Base-by-base conservation (phyloP, 2,888 invertebrate species). In the Lepidocyrtinus sp. region DNA sequence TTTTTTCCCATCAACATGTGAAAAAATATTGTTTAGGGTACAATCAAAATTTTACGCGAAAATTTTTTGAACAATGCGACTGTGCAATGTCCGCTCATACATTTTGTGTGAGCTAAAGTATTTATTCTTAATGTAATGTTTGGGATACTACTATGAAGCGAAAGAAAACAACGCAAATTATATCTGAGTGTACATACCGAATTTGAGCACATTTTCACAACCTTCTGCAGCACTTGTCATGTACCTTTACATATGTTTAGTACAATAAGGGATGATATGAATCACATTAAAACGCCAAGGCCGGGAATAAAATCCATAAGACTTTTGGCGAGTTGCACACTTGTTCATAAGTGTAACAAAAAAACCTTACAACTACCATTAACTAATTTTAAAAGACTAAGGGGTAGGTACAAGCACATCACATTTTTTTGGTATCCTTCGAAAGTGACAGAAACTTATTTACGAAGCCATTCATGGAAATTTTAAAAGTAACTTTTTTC, bases 231-330 rank as follows among this genome's bases (percentile, higher is more conserved):
- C 74, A 65, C 74, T 67, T 74, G 74, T 74, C 74, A 50, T 74
- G 74, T 55, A 74, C 74, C 65, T 73, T 73, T 62, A 26, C 62
- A 17, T 73, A 36, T 69, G 59, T 59, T 69, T 19, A 25, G 69
- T 69, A 55, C 22, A 25, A 68, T 19, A 68, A 46, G 59, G 74
- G 65, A 74, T 74, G 74, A 74, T 74, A 75, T 64, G 74, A 75
- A 80, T 80, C 80, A 80, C 80, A 80, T 80, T 80, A 80, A 80
- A 80, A 80, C 80, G 75, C 80, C 80, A 80, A 80, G 80, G 80
- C 64, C 80, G 65, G 73, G 74, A 63, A 70, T 79, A 69, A 79
- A 74, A 73, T 74, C 21, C 74, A 79, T 67, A 69, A 64, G 71
- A 61, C 59, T 62, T 22, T 71, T 71, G 71, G 61, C 45, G 21